Evolutionary conservation across 2,797 vertebrate species (phyloP).

Genomic region (Otus scops): DNA sequence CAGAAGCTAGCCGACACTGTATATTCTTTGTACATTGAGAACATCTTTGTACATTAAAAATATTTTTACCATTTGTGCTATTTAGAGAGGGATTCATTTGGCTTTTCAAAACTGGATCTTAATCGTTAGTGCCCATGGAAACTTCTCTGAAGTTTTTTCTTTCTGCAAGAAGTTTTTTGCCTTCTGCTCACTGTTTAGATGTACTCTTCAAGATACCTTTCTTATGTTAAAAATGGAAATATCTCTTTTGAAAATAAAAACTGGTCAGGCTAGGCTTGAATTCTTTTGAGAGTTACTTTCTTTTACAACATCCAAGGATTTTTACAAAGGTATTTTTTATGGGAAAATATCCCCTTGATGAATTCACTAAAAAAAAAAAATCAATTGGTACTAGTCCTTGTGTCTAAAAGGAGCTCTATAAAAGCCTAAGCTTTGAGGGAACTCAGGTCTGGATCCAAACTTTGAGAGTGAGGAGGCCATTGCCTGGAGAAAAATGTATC

Average conservation of each 20-base stretch:
- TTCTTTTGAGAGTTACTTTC: slow-evolving; percentile 26
- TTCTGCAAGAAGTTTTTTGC: background rate
- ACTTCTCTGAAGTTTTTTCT: background rate
- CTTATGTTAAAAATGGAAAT: background rate
- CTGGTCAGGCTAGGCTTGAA: background rate
- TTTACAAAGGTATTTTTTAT: slow-evolving; percentile 13
- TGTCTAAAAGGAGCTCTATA: background rate
- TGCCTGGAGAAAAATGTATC: background rate
- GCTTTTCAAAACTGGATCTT: slow-evolving; percentile 2
- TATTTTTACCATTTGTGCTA: background rate
- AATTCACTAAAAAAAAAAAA: background rate
- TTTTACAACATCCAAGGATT: background rate
- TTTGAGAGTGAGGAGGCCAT: background rate
- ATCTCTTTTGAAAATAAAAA: slow-evolving; percentile 50
- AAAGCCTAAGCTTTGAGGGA: background rate
- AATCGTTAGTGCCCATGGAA: background rate
- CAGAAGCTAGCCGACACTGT: background rate
- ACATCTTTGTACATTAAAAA: background rate
- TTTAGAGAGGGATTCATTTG: background rate
- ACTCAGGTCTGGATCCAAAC: background rate
- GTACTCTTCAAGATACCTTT: background rate
- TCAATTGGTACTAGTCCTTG: background rate
- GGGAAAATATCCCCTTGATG: background rate
- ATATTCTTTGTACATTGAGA: background rate
- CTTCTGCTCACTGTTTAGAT: background rate